phyloP scores from a whole-genome alignment of 2,113 vertebrate species.

The Oplegnathus fasciatus region DNA sequence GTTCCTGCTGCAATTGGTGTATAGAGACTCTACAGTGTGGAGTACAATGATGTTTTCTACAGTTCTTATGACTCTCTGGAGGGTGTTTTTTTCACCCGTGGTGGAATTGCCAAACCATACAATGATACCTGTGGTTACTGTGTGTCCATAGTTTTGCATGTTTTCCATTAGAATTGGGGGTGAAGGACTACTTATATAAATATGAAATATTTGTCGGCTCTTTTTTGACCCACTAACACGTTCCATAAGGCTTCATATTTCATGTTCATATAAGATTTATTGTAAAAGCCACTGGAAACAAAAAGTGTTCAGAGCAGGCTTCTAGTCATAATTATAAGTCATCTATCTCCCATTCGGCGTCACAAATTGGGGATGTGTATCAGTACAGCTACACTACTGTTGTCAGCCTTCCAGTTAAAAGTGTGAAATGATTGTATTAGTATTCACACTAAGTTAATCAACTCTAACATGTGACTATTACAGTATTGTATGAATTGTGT shows the following conservation, averaged over 20 bases:
- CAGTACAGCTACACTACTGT: too few relatives aligned
- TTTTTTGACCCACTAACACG: too few relatives aligned
- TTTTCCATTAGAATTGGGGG: background rate
- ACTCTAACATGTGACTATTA: background rate
- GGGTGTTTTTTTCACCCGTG: background rate
- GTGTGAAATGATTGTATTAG: background rate
- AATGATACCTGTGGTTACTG: background rate
- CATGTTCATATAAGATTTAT: background rate
- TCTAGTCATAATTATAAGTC: background rate
- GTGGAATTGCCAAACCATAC: background rate
- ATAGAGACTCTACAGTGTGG: background rate
- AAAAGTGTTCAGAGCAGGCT: background rate
- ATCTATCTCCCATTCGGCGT: background rate
- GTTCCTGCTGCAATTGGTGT: background rate
- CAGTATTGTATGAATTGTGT: background rate
- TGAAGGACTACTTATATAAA: background rate
- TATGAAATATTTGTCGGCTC: background rate
- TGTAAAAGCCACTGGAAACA: background rate
- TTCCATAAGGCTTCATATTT: background rate
- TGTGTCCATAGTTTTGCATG: background rate
- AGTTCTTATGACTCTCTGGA: background rate
- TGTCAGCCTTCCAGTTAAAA: slow-evolving; percentile 1
- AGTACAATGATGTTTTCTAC: background rate
- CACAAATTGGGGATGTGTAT: background rate
- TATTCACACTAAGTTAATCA: slow-evolving; percentile 15